A percentile compares a stretch with the other conserved stretches of the same genome.
These are phyloP conservation scores for Mactromeris polynyma DNA, from an alignment of 2,888 invertebrate species.

Conservation along the genomic window DNA sequence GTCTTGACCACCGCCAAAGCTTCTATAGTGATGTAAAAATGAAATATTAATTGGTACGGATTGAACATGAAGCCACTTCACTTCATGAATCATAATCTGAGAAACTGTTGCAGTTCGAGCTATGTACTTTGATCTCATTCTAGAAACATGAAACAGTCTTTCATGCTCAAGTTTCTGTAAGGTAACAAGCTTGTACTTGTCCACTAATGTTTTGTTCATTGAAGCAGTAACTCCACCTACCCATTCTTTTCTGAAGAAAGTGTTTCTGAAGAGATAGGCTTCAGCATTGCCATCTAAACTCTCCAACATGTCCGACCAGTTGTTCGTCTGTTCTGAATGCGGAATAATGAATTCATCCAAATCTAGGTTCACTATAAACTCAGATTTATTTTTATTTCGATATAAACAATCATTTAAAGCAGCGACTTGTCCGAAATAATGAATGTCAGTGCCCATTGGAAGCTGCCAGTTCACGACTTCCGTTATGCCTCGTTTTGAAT, in stretches of 20 bases:
- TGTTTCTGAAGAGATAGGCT: conserved; percentile 70
- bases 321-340: not conserved
- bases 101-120: conserved; percentile 70
- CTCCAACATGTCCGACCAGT: not conserved
- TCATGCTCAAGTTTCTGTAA: conserved; percentile 74
- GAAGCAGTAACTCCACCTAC: conserved; percentile 24
- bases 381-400: conserved; percentile 74
- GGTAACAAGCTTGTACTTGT: conserved; percentile 73
- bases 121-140: conserved; percentile 78
- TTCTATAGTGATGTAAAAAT: conserved; percentile 79
- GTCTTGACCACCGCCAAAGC: conserved; percentile 54
- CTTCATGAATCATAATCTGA: conserved; percentile 77
- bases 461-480: conserved; percentile 83
- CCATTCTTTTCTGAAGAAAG: conserved; percentile 82
- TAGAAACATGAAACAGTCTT: conserved; percentile 52
- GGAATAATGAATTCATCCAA: conserved; percentile 86
- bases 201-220: conserved; percentile 59
- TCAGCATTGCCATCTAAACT: not conserved
- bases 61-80: conserved; percentile 51
- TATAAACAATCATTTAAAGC: conserved; percentile 86
- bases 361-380: conserved; percentile 83
- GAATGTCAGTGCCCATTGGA: conserved; percentile 80
- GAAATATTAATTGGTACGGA: conserved; percentile 56
- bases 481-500: conserved; percentile 72
- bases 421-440: conserved; percentile 85